Evolutionary conservation across 53 echinoderm and acorn worm species (phyloP), one percentile per base, ranked within the genome.

Genomic region (Arbacia lixula): DNA sequence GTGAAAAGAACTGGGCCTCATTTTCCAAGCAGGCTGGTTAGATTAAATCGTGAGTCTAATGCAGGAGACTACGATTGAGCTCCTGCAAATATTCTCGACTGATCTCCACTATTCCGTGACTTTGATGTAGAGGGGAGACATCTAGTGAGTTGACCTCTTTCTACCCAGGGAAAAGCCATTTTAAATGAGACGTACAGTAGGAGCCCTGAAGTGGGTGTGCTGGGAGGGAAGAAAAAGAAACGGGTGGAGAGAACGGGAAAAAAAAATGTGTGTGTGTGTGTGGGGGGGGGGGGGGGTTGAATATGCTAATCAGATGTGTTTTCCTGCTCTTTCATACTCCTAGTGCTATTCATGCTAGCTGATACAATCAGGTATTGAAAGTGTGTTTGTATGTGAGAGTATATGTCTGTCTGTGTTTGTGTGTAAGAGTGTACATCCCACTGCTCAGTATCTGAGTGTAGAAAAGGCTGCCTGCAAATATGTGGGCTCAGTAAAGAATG

Each of bases 271-370:
- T 69, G n/a, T n/a, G n/a, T n/a, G n/a, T n/a, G n/a, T n/a, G n/a
- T n/a, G n/a, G n/a, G n/a, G n/a, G n/a, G 69, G 69, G 69, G 69
- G 69, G 26, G 40, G 8, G 43, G 69, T 26, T 40, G 69, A 69
- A 69, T 69, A 69, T 69, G 69, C 69, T 69, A 69, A 69, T 69
- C 42, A 69, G 69, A 69, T 69, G 69, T 69, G 19, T 69, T 69
- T 25, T 43, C 42, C 3, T 11, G 43, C 27, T 69, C 69, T 69
- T 26, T 26, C n/a, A n/a, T n/a, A n/a, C n/a, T n/a, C n/a, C n/a
- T n/a, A n/a, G n/a, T n/a, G n/a, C n/a, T n/a, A n/a, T n/a, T 27
- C 42, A 41, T 26, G 34, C 42, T 35, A 69, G 69, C 69, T 69
- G 69, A 69, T n/a, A n/a, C n/a, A n/a, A n/a, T n/a, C n/a, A n/a